These are phyloP conservation scores for Drosophila nigritarsus DNA, from an alignment of 2,888 invertebrate species.

Conservation along the genomic window DNA sequence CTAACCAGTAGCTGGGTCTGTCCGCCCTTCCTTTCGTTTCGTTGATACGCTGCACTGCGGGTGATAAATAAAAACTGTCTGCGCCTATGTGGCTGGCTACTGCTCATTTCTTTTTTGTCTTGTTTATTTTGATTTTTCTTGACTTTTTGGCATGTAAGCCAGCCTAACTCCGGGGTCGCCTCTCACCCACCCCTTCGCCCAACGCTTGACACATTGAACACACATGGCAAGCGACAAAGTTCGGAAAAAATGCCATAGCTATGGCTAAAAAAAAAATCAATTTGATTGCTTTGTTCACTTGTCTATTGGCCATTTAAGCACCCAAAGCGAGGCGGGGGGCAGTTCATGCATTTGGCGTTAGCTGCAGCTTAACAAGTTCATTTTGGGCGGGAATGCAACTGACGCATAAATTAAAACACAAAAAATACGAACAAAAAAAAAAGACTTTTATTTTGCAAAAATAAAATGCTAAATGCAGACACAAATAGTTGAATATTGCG, in stretches of 20 bases:
- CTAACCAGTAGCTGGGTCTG: not conserved
- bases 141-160: constrained; percentile 72
- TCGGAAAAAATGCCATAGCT: constrained; percentile 23
- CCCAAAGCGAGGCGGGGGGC: constrained; percentile 7
- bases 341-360: constrained; percentile 7
- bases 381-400: constrained; percentile 41
- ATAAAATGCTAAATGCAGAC: constrained; percentile 18
- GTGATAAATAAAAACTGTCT: constrained; percentile 82
- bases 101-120: constrained; percentile 8
- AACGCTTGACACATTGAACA: constrained; percentile 51
- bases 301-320: constrained; percentile 73
- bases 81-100: constrained; percentile 70
- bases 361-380: constrained; percentile 74
- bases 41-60: constrained; percentile 34
- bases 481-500: constrained; percentile 45
- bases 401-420: constrained; percentile 64
- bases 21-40: constrained; percentile 8
- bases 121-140: constrained; percentile 21
- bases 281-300: constrained; percentile 66
- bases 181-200: not conserved
- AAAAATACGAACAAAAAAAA: constrained; percentile 13
- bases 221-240: constrained; percentile 54
- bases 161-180: constrained; percentile 16
- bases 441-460: not conserved
- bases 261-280: constrained; percentile 61